phyloP scores from a whole-genome alignment of 2,888 invertebrate genomes.

The Piscicola geometra region DNA sequence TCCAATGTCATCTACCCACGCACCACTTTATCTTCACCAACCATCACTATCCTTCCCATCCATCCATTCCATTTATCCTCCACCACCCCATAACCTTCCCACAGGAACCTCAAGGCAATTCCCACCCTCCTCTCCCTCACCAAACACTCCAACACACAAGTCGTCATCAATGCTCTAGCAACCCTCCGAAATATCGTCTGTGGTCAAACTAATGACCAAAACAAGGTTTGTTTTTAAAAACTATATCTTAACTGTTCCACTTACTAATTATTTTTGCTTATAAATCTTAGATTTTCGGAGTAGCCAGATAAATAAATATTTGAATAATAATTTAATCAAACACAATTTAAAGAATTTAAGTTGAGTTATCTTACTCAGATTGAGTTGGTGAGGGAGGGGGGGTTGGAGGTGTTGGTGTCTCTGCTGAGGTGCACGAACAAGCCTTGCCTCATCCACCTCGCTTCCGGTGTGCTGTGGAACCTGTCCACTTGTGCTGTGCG shows the following conservation, averaged over 20 bases:
- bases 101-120: slow-evolving; percentile 9
- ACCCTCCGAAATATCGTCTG: slow-evolving; percentile 13
- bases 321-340: no score
- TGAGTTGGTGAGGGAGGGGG: slow-evolving; percentile 3
- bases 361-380: no score
- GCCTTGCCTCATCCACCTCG: background rate
- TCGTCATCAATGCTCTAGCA: slow-evolving; percentile 19
- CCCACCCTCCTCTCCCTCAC: slow-evolving; percentile 2
- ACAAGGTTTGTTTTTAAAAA: background rate
- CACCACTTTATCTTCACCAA: no score
- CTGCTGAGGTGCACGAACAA: background rate
- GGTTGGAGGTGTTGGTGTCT: background rate
- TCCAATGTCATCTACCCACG: no score
- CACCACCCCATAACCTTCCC: background rate
- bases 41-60: no score
- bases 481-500: slow-evolving; percentile 10
- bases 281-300: no score
- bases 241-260: background rate
- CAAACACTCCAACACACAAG: background rate
- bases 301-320: no score
- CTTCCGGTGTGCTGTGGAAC: slow-evolving; percentile 23
- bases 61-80: no score
- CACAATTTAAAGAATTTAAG: no score
- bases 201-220: slow-evolving; percentile 19
- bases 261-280: no score